Percentiles rank a stretch among this genome's conserved stretches.
Conservation (phyloP, 1,140 invertebrate genomes). For the Spodoptera litura region DNA sequence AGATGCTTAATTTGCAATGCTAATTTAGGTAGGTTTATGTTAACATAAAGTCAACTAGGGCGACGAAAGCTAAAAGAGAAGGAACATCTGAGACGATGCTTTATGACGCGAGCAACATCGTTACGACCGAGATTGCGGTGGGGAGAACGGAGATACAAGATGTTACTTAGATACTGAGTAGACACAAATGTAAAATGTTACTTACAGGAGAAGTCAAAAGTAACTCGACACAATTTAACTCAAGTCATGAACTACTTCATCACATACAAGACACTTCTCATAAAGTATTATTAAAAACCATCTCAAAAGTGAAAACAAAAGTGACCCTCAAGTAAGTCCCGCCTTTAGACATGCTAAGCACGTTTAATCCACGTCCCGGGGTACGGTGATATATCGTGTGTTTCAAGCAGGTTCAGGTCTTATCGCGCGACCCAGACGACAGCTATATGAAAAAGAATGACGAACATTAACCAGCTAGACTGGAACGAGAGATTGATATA, state of each 20-base stretch:
- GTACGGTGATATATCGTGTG: constrained; percentile 28
- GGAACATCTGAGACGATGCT: constrained; percentile 41
- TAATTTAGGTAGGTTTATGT: constrained; percentile 6
- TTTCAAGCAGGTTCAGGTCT: constrained; percentile 29
- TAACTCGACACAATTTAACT: too few relatives aligned
- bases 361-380: constrained; percentile 40
- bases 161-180: background rate
- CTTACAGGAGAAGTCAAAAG: background rate
- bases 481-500: constrained; percentile 37
- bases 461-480: constrained; percentile 23
- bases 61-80: constrained; percentile 9
- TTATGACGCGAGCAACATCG: constrained; percentile 38
- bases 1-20: background rate
- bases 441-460: constrained; percentile 41
- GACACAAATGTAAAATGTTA: background rate
- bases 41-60: constrained; percentile 11
- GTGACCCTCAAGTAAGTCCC: constrained; percentile 11
- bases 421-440: constrained; percentile 44
- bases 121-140: constrained; percentile 34
- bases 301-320: constrained; percentile 8
- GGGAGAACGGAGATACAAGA: background rate
- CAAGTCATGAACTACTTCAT: too few relatives aligned
- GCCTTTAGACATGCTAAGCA: constrained; percentile 30
- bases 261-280: background rate
- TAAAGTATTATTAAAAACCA: background rate